phyloP scores from a whole-genome alignment of 2,113 vertebrate species.

The Mormyrus lacerda region DNA sequence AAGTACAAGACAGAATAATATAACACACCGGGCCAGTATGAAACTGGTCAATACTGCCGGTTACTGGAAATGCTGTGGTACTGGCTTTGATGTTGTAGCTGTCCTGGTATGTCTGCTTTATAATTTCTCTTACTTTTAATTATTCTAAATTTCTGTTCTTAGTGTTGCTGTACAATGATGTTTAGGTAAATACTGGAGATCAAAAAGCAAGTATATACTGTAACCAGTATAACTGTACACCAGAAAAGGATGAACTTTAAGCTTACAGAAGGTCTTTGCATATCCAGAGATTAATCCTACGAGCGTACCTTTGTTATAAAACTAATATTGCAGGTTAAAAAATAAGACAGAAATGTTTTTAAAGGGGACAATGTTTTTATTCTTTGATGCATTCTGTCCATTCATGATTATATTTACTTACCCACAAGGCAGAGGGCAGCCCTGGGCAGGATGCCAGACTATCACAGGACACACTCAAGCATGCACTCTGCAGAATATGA shows the following conservation, averaged over 20 bases:
- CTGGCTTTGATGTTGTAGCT: neutral
- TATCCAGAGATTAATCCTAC: neutral
- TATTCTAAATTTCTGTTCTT: neutral
- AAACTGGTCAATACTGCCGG: neutral
- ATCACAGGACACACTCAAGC: neutral
- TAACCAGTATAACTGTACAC: neutral
- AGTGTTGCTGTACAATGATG: neutral
- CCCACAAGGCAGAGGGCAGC: neutral
- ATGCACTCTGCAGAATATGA: neutral
- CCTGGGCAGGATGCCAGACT: neutral
- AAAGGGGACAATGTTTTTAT: neutral
- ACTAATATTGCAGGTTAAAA: neutral
- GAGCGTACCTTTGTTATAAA: neutral
- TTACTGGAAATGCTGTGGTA: neutral
- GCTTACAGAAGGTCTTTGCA: neutral
- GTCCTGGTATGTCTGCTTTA: neutral
- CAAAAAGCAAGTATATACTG: neutral
- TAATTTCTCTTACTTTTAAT: neutral
- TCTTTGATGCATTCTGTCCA: neutral
- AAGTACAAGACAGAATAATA: neutral
- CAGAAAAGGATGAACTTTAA: neutral
- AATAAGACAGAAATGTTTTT: neutral
- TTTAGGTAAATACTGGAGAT: neutral
- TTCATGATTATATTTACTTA: neutral
- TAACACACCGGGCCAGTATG: neutral